These are phyloP conservation scores for Nudaria mundana DNA, from an alignment of 2,888 invertebrate species.

Conservation along the genomic window DNA sequence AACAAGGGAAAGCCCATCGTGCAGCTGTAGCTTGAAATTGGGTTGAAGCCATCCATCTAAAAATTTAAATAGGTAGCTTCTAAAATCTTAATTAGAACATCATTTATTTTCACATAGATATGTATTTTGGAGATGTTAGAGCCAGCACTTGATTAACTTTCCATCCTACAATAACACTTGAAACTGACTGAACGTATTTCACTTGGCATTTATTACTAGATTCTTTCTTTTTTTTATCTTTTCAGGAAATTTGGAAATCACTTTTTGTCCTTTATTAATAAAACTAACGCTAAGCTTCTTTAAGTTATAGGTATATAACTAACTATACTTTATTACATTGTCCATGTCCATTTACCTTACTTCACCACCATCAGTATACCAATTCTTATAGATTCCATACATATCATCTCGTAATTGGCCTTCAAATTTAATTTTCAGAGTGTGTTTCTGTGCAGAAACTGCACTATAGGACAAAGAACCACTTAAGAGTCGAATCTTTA, in stretches of 20 bases:
- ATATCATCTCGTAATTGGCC: slow-evolving; percentile 59
- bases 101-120: too few species aligned
- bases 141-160: too few species aligned
- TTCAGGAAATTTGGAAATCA: too few species aligned
- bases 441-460: slow-evolving; percentile 36
- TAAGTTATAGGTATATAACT: background rate
- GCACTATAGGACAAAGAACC: slow-evolving; percentile 40
- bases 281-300: background rate
- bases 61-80: background rate
- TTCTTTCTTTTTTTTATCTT: too few species aligned
- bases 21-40: slow-evolving; percentile 86
- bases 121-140: too few species aligned
- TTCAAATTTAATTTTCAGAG: slow-evolving; percentile 45
- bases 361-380: slow-evolving; percentile 51
- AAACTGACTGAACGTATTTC: too few species aligned
- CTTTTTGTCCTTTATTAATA: too few species aligned
- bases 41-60: slow-evolving; percentile 84
- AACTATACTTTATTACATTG: slow-evolving; percentile 20
- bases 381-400: slow-evolving; percentile 69
- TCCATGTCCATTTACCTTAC: slow-evolving; percentile 36
- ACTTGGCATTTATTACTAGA: too few species aligned
- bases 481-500: slow-evolving; percentile 37
- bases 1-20: slow-evolving; percentile 88
- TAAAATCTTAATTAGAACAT: too few species aligned
- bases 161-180: too few species aligned